Percentiles rank a stretch among this genome's conserved stretches.
These are phyloP conservation scores for Nasonovia ribisnigri DNA, from an alignment of 2,888 invertebrate species.

Conservation along the genomic window DNA sequence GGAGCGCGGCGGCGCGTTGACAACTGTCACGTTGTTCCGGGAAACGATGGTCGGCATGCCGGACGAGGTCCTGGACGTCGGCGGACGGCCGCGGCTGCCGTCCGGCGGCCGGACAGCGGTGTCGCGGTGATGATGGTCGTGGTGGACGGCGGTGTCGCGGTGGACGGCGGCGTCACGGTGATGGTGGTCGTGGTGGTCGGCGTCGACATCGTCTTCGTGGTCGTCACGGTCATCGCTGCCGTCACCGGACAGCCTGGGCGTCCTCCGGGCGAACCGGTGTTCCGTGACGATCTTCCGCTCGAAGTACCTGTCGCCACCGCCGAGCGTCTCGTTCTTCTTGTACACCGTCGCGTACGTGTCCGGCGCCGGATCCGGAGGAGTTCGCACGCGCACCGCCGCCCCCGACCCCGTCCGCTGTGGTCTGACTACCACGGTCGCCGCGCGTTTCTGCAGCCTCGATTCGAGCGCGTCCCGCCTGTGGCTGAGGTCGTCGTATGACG, in stretches of 20 bases:
- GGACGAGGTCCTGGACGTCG: background rate
- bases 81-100: background rate
- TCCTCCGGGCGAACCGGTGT: slow-evolving; percentile 56
- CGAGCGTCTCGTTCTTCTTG: slow-evolving; percentile 63
- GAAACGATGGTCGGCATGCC: slow-evolving; percentile 56
- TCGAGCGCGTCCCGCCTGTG: slow-evolving; percentile 82
- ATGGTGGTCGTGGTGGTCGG: background rate
- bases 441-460: slow-evolving; percentile 74
- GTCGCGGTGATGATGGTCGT: background rate
- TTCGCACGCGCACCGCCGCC: slow-evolving; percentile 4
- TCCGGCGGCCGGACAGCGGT: background rate
- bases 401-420: slow-evolving; percentile 75
- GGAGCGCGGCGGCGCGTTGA: slow-evolving; percentile 29
- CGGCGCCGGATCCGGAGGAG: background rate
- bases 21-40: slow-evolving; percentile 51
- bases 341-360: slow-evolving; percentile 61
- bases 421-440: slow-evolving; percentile 11
- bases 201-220: background rate
- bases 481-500: slow-evolving; percentile 74
- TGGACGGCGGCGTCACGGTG: background rate
- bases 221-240: background rate
- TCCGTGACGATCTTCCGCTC: slow-evolving; percentile 63
- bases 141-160: background rate
- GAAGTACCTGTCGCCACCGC: slow-evolving; percentile 58
- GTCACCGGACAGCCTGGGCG: slow-evolving; percentile 53